phyloP scores from a whole-genome alignment of 2,888 invertebrate species.

The Rhagonycha fulva region DNA sequence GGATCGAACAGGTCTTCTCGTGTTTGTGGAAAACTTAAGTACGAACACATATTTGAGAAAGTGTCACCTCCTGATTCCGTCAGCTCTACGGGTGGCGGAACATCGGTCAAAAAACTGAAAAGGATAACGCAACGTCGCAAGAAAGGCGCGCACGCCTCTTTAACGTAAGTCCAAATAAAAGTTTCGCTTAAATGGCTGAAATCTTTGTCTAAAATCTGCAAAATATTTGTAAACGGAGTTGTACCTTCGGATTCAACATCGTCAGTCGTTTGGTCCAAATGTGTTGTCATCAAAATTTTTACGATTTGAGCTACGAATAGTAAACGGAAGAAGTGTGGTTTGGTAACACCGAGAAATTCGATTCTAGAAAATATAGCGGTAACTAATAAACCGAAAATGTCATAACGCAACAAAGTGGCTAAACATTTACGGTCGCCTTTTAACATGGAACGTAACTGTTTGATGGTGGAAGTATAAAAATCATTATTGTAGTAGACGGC shows the following conservation, averaged over 20 bases:
- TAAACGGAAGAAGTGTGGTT: slow-evolving; percentile 78
- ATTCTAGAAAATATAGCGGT: slow-evolving; percentile 72
- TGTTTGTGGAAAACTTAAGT: slow-evolving; percentile 75
- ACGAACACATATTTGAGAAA: slow-evolving; percentile 84
- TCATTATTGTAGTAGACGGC: slow-evolving; percentile 49
- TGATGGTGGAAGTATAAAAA: slow-evolving; percentile 57
- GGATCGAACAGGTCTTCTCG: slow-evolving; percentile 66
- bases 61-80: slow-evolving; percentile 73
- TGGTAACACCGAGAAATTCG: slow-evolving; percentile 71
- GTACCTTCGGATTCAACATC: slow-evolving; percentile 8
- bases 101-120: slow-evolving; percentile 89
- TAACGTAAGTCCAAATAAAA: slow-evolving; percentile 63
- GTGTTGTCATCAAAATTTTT: slow-evolving; percentile 73
- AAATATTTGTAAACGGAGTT: slow-evolving; percentile 33
- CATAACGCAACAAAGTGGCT: slow-evolving; percentile 77
- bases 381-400: slow-evolving; percentile 82
- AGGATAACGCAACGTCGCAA: slow-evolving; percentile 88
- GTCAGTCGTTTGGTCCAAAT: slow-evolving; percentile 48
- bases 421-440: slow-evolving; percentile 63
- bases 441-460: slow-evolving; percentile 59
- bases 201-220: slow-evolving; percentile 52
- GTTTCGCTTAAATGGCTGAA: slow-evolving; percentile 43
- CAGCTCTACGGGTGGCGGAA: slow-evolving; percentile 77
- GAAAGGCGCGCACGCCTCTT: slow-evolving; percentile 72
- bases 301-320: slow-evolving; percentile 79